Conservation (phyloP, 2,888 invertebrate genomes). For the Nowickia ferox region DNA sequence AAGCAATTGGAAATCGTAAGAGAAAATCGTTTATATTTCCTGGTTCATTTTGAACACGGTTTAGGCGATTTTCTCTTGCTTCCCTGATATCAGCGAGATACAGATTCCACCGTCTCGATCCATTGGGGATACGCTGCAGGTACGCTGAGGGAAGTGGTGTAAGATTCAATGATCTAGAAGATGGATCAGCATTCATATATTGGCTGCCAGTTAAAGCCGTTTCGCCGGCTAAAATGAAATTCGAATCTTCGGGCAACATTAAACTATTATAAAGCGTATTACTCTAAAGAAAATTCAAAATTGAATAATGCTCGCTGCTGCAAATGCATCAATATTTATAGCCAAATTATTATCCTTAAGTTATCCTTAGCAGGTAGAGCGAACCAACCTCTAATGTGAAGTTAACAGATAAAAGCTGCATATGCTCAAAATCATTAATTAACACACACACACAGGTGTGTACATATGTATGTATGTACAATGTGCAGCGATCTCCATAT, state of each 20-base stretch:
- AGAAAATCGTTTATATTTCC: no score
- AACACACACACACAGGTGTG: not conserved
- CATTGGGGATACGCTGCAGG: not conserved
- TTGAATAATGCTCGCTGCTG: not conserved
- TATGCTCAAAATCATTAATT: not conserved
- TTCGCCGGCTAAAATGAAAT: not conserved
- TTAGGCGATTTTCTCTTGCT: no score
- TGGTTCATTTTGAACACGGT: no score
- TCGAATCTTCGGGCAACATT: constrained; percentile 27
- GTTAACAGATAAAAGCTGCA: not conserved
- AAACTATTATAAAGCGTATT: not conserved
- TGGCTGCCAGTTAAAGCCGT: not conserved
- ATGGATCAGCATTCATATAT: no score
- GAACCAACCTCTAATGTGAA: not conserved
- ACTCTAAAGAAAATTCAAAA: not conserved
- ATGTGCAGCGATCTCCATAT: no score
- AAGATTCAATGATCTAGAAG: no score
- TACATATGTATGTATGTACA: no score
- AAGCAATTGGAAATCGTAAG: no score
- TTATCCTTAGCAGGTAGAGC: not conserved
- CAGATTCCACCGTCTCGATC: not conserved
- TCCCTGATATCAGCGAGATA: no score
- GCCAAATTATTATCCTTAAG: not conserved
- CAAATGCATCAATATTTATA: not conserved
- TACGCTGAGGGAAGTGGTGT: not conserved